These are phyloP conservation scores for Poeciliopsis gracilis DNA, from an alignment of 2,797 vertebrate genomes.

Conservation along the genomic window DNA sequence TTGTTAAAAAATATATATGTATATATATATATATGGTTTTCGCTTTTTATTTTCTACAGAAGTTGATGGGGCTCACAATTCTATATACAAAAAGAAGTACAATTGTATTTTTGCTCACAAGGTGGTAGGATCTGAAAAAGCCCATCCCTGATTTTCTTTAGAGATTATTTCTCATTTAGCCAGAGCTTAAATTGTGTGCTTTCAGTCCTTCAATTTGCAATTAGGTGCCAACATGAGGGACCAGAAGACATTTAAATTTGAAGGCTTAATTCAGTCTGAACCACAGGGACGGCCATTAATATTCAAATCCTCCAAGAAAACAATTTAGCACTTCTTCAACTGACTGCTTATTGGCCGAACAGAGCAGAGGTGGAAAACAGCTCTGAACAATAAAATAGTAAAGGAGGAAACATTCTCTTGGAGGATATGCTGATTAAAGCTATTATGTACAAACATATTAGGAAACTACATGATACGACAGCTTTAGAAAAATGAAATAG, in stretches of 20 bases:
- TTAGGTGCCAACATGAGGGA: constrained; percentile 25
- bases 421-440: background rate
- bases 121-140: background rate
- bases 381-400: constrained; percentile 12
- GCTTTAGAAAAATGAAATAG: background rate
- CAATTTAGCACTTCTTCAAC: constrained; percentile 32
- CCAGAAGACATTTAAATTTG: constrained; percentile 16
- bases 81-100: background rate
- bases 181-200: constrained; percentile 3
- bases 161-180: constrained; percentile 18
- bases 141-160: constrained; percentile 10
- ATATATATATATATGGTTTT: background rate
- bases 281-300: constrained; percentile 35
- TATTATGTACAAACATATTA: background rate
- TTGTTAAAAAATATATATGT: background rate
- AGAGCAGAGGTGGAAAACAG: constrained; percentile 24
- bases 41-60: background rate
- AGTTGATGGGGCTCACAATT: background rate
- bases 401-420: background rate
- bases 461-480: background rate
- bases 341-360: constrained; percentile 15
- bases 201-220: constrained; percentile 43
- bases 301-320: constrained; percentile 37
- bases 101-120: background rate
- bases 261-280: constrained; percentile 37